Percentiles rank a stretch among this genome's conserved stretches.
Conservation (phyloP, 1,140 invertebrate species). For the Drosophila tani region DNA sequence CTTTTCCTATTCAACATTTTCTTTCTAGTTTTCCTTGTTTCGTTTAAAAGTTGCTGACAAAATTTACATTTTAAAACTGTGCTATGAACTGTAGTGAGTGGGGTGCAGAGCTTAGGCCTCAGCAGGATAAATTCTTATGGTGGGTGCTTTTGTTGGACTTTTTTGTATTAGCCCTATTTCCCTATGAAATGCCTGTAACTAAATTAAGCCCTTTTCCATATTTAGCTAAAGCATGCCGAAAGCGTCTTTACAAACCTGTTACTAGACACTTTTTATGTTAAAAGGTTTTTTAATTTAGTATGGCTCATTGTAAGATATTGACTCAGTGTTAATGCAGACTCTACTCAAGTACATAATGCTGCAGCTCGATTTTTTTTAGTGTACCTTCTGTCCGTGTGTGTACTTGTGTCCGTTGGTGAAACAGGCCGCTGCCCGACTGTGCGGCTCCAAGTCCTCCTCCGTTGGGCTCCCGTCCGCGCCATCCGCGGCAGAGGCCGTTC, state of each 20-base stretch:
- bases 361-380: not conserved
- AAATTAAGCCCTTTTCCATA: not conserved
- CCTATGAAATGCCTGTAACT: not conserved
- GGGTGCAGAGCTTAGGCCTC: not conserved
- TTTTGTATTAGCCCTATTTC: not conserved
- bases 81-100: too few relatives aligned
- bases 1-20: not conserved
- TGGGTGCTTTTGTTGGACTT: too few relatives aligned
- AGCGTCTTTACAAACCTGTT: not conserved
- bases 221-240: not conserved
- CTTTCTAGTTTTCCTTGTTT: not conserved
- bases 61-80: not conserved
- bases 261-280: too few relatives aligned
- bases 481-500: conserved; percentile 15
- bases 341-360: not conserved
- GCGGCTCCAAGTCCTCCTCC: conserved; percentile 77
- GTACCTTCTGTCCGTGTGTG: conserved; percentile 84
- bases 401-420: conserved; percentile 79
- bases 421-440: conserved; percentile 79
- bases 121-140: not conserved
- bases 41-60: not conserved
- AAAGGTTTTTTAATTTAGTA: not conserved
- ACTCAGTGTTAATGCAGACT: too few relatives aligned
- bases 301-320: too few relatives aligned
- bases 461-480: conserved; percentile 31